These are phyloP conservation scores for Climacteris rufus DNA, from an alignment of 2,113 vertebrate genomes.

Conservation along the genomic window DNA sequence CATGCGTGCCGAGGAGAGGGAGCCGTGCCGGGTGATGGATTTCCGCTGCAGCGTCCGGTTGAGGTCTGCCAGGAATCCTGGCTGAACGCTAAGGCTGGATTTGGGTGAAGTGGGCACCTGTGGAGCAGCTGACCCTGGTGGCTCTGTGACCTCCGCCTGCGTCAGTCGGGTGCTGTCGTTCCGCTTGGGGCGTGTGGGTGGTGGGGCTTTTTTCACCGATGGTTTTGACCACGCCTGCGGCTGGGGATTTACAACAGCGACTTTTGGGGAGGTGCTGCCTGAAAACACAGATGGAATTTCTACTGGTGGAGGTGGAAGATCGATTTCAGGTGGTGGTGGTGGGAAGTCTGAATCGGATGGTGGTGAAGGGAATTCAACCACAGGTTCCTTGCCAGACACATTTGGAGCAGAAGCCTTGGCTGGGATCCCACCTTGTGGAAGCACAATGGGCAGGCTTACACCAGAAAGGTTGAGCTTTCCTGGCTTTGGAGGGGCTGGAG, in stretches of 20 bases:
- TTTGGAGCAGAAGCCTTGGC: constrained; percentile 20
- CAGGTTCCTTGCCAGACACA: constrained; percentile 68
- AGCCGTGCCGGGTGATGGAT: constrained; percentile 89
- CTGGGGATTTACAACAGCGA: constrained; percentile 92
- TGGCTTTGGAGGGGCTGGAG: constrained; percentile 89
- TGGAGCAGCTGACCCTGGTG: constrained; percentile 11
- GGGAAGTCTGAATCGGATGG: constrained; percentile 84
- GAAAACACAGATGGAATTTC: constrained; percentile 76
- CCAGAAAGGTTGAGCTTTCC: constrained; percentile 88
- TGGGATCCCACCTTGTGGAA: constrained; percentile 71
- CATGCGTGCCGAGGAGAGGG: constrained; percentile 81
- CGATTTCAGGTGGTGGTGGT: constrained; percentile 87
- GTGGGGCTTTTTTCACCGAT: constrained; percentile 86
- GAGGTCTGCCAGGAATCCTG: constrained; percentile 93
- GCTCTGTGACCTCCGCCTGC: constrained; percentile 66
- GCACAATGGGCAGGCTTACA: constrained; percentile 79
- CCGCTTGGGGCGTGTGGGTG: constrained; percentile 82
- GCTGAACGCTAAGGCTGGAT: constrained; percentile 84
- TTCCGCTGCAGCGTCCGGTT: constrained; percentile 93
- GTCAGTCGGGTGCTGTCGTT: constrained; percentile 84
- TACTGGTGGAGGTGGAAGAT: constrained; percentile 82
- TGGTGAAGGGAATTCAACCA: constrained; percentile 85
- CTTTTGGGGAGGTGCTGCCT: constrained; percentile 77
- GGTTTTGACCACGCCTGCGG: constrained; percentile 86
- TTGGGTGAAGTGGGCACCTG: constrained; percentile 89